Conservation (phyloP, 1,140 invertebrate genomes). For the Papilio machaon region DNA sequence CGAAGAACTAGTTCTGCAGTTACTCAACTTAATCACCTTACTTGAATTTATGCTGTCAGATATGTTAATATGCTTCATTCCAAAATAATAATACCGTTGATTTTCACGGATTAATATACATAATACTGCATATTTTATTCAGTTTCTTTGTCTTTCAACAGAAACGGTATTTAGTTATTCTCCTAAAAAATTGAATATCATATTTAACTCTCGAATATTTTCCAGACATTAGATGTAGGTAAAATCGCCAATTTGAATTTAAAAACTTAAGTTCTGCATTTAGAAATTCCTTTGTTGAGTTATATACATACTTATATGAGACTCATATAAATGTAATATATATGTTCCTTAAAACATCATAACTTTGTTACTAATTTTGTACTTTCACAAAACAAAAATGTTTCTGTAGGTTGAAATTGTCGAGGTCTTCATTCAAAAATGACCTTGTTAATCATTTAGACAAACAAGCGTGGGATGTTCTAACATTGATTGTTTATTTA, state of each 20-base stretch:
- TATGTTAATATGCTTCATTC: conserved; percentile 4
- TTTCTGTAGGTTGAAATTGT: not conserved
- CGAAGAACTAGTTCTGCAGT: conserved; percentile 11
- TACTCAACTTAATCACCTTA: not conserved
- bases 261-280: too few relatives aligned
- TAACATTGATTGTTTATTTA: conserved; percentile 5
- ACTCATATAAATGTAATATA: too few relatives aligned
- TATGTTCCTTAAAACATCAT: not conserved
- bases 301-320: too few relatives aligned
- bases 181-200: too few relatives aligned
- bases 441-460: conserved; percentile 2
- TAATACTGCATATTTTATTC: not conserved
- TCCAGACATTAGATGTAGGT: not conserved
- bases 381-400: conserved; percentile 4
- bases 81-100: not conserved
- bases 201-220: not conserved
- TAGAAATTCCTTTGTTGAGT: not conserved
- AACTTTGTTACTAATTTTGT: not conserved
- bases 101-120: not conserved
- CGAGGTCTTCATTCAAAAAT: not conserved
- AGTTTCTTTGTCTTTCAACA: not conserved
- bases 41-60: not conserved
- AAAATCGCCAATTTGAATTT: too few relatives aligned
- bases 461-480: conserved; percentile 3
- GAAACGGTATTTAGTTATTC: not conserved